Evolutionary conservation across 1,140 invertebrate genomes (phyloP).

Genomic region (Drosophila dunni): DNA sequence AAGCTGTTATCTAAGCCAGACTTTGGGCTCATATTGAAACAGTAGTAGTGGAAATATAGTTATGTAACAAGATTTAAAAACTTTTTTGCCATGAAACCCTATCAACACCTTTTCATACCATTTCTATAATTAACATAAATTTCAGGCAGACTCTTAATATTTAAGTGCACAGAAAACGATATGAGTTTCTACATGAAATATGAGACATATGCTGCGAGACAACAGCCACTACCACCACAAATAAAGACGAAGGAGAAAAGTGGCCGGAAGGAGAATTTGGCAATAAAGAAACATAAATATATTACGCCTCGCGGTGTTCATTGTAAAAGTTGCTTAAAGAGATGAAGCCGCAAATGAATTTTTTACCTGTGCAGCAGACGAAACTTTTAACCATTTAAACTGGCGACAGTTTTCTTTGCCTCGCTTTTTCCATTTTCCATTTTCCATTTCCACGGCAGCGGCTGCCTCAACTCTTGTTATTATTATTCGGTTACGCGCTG

Average conservation of each 20-base stretch:
- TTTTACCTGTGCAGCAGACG: slow-evolving; percentile 51
- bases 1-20: too few relatives aligned
- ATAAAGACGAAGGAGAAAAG: not conserved
- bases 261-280: not conserved
- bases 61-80: too few relatives aligned
- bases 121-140: not conserved
- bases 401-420: slow-evolving; percentile 56
- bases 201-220: not conserved
- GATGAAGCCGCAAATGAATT: slow-evolving; percentile 38
- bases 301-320: slow-evolving; percentile 26
- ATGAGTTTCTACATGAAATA: slow-evolving; percentile 15
- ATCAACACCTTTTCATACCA: too few relatives aligned
- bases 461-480: slow-evolving; percentile 62
- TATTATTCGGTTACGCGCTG: slow-evolving; percentile 81
- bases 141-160: not conserved
- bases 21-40: too few relatives aligned
- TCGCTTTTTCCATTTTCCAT: not conserved
- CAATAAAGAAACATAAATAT: slow-evolving; percentile 29
- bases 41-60: too few relatives aligned
- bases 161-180: not conserved
- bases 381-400: slow-evolving; percentile 60
- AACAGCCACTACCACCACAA: too few relatives aligned
- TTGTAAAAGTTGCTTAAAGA: slow-evolving; percentile 39
- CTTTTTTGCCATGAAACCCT: too few relatives aligned
- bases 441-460: slow-evolving; percentile 5